These are phyloP conservation scores for Poecile atricapillus DNA, from an alignment of 2,113 vertebrate species.

Conservation along the genomic window DNA sequence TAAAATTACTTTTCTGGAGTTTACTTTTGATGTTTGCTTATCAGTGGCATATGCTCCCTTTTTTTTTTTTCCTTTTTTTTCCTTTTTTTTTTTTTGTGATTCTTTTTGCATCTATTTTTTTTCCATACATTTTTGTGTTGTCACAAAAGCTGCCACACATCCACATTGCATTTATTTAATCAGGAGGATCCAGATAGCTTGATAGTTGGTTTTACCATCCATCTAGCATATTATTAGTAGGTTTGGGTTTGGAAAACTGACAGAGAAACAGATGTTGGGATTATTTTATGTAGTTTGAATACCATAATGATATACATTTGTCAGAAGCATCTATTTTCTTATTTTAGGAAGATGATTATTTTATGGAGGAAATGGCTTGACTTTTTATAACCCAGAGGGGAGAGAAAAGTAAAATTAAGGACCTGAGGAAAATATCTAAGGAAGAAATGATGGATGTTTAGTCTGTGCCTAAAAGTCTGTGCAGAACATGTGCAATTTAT, in stretches of 20 bases:
- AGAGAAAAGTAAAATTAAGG: neutral
- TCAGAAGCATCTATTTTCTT: slow-evolving; percentile 55
- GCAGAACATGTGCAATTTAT: neutral
- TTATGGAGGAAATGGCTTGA: slow-evolving; percentile 14
- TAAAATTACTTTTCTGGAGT: neutral
- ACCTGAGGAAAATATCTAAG: neutral
- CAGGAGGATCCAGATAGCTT: slow-evolving; percentile 13
- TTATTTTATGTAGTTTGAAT: slow-evolving; percentile 57
- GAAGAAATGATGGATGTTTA: neutral
- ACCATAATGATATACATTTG: slow-evolving; percentile 43
- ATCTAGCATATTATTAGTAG: slow-evolving; percentile 60
- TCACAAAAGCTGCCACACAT: slow-evolving; percentile 24
- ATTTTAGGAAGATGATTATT: slow-evolving; percentile 24
- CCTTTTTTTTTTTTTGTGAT: neutral
- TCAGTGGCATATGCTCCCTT: neutral
- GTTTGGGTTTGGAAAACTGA: slow-evolving; percentile 61
- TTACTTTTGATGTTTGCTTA: slow-evolving; percentile 32
- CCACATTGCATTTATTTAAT: neutral
- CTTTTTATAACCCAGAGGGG: neutral
- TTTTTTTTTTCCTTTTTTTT: too few relatives aligned
- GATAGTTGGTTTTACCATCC: slow-evolving; percentile 32
- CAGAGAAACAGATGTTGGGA: slow-evolving; percentile 71
- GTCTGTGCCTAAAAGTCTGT: neutral
- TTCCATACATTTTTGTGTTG: neutral
- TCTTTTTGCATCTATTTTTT: neutral